A percentile compares a stretch with the other conserved stretches of the same genome.
Conservation (phyloP, 1,140 invertebrate genomes). For the Drosophila burlai region DNA sequence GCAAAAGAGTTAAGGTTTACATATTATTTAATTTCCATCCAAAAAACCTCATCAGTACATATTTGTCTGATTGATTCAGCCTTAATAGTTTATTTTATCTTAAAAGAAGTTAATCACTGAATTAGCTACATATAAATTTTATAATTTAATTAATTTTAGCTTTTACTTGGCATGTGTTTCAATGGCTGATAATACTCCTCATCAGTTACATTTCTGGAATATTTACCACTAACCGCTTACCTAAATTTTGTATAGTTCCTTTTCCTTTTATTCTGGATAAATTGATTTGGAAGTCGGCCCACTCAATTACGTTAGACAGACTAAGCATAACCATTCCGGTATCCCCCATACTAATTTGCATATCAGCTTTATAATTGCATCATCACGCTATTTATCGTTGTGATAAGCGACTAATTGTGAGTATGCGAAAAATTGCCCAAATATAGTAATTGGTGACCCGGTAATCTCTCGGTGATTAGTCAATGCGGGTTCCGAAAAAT, state of each 20-base stretch:
- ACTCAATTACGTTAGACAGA: constrained; percentile 12
- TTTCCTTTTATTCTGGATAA: background rate
- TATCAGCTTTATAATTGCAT: constrained; percentile 18
- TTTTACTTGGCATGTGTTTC: background rate
- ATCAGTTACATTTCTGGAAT: background rate
- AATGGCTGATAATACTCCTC: no score
- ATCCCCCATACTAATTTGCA: constrained; percentile 12
- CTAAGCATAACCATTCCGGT: background rate
- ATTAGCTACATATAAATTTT: background rate
- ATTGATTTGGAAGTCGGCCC: background rate
- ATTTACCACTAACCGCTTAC: background rate
- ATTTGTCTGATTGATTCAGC: no score
- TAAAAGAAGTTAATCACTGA: background rate
- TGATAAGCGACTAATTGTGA: constrained; percentile 39
- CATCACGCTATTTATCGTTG: constrained; percentile 15
- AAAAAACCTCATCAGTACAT: no score
- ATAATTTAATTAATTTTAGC: background rate
- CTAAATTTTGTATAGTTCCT: background rate
- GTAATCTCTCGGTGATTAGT: constrained; percentile 22
- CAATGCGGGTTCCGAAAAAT: constrained; percentile 19
- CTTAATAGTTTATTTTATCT: no score
- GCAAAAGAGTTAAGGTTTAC: no score
- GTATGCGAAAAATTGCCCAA: constrained; percentile 8
- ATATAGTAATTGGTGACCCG: constrained; percentile 13
- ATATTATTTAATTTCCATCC: no score